Evolutionary conservation across 2,113 vertebrate species (phyloP).

Genomic region (Podarcis muralis): DNA sequence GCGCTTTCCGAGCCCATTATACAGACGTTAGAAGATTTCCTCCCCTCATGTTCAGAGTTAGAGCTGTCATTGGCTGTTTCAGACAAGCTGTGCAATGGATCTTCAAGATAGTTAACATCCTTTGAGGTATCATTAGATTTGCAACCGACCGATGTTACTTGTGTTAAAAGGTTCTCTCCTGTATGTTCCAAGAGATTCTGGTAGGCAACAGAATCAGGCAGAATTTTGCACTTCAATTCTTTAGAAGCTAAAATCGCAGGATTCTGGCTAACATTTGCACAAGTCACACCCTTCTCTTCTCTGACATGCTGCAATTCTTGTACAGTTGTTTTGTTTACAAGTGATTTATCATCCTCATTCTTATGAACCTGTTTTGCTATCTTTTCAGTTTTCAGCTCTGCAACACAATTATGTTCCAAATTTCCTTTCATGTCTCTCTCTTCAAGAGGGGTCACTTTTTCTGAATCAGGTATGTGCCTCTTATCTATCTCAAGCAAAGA

Average conservation of each 20-base stretch:
- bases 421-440: constrained; percentile 45
- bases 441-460: constrained; percentile 54
- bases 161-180: constrained; percentile 25
- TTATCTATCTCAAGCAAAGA: constrained; percentile 14
- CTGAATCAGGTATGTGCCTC: constrained; percentile 25
- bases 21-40: constrained; percentile 35
- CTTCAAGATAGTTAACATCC: constrained; percentile 36
- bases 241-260: constrained; percentile 35
- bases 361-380: constrained; percentile 47
- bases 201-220: constrained; percentile 39
- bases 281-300: constrained; percentile 43
- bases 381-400: constrained; percentile 43
- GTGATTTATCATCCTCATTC: constrained; percentile 51
- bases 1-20: constrained; percentile 45
- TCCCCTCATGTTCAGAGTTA: constrained; percentile 50
- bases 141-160: constrained; percentile 36
- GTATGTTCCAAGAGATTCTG: constrained; percentile 16
- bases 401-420: background rate
- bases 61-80: constrained; percentile 32
- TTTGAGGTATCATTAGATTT: constrained; percentile 38
- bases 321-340: constrained; percentile 6
- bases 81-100: constrained; percentile 41
- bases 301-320: constrained; percentile 54
- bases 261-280: constrained; percentile 43
- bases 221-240: constrained; percentile 44